A percentile compares a stretch with the other conserved stretches of the same genome.
These are phyloP conservation scores for Clarias batrachus DNA, from an alignment of 2,113 vertebrate species.

Conservation along the genomic window DNA sequence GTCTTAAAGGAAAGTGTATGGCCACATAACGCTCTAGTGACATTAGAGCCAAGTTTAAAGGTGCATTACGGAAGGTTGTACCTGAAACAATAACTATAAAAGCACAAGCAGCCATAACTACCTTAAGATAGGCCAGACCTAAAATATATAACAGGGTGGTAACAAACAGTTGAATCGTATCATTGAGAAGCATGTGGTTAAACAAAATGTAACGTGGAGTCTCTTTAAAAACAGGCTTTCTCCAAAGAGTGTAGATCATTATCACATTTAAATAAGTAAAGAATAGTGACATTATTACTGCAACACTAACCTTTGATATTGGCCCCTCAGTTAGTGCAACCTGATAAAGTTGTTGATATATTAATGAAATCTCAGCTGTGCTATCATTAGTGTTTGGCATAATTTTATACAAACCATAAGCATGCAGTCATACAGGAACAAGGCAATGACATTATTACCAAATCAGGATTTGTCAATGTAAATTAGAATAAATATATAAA, in stretches of 20 bases:
- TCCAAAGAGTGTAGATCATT: conserved; percentile 42
- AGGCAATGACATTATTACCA: not conserved
- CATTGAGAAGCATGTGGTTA: conserved; percentile 45
- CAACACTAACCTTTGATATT: not conserved
- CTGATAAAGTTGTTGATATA: not conserved
- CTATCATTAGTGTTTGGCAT: conserved; percentile 23
- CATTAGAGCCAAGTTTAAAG: conserved; percentile 56
- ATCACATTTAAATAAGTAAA: conserved; percentile 46
- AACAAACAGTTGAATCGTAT: conserved; percentile 19
- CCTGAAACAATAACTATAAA: conserved; percentile 8
- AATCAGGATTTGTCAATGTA: too few species aligned
- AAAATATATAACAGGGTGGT: not conserved
- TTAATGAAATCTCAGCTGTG: not conserved
- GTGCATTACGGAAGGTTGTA: conserved; percentile 36
- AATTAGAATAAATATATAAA: not conserved
- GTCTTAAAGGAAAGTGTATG: conserved; percentile 17
- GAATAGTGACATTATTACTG: conserved; percentile 13
- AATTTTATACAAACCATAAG: not conserved
- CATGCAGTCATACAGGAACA: too few species aligned
- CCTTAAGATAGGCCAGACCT: not conserved
- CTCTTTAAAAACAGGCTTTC: conserved; percentile 40
- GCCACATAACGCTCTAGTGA: conserved; percentile 54
- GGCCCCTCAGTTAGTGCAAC: not conserved
- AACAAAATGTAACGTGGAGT: conserved; percentile 46
- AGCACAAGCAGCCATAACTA: conserved; percentile 10